Evolutionary conservation across 2,888 invertebrate species (phyloP), one percentile per base, ranked within the genome.

Genomic region (Tenthredo mesomela): DNA sequence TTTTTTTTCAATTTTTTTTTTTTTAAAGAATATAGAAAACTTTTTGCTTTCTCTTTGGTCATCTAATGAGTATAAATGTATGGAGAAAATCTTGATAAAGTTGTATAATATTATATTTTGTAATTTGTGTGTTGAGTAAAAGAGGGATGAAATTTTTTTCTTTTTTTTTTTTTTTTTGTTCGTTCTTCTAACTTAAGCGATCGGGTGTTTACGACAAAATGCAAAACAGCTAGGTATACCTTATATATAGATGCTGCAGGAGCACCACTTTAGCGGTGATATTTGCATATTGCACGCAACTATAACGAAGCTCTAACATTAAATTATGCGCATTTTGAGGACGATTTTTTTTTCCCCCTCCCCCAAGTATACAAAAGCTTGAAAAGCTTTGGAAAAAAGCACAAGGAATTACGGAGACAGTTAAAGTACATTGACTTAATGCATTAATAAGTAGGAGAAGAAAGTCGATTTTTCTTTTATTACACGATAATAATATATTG

Each of bases 311-410:
- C 77, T 65, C 54, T 29, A 33, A 54, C 77, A 50, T n/a, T 54
- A 77, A 77, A 77, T 54, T 77, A 77, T 77, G 77, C 77, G 77
- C 47, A 77, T 77, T 50, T 18, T 54, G n/a, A 77, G n/a, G 54
- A 21, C 9, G 43, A 40, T 15, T n/a, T 18, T 18, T 29, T 75
- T 77, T 50, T 29, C 47, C 7, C 3, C 12, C 7, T 1, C 12
- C 50, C 18, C 1, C 15, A 33, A 54, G 77, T 54, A 77, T 50
- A 67, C 43, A 73, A 73, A 73, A 73, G 43, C 73, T 25, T 67
- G 12, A 15, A 7, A 67, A 67, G 33, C 67, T 33, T 25, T 33
- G 29, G 7, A 67, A 15, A 67, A 15, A 67, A 67, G 12, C 18
- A 33, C 29, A 18, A 15, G 67, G 18, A 67, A 33, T 67, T 33